These are phyloP conservation scores for Cephus sareptanus DNA, from an alignment of 2,888 invertebrate genomes.

Conservation along the genomic window DNA sequence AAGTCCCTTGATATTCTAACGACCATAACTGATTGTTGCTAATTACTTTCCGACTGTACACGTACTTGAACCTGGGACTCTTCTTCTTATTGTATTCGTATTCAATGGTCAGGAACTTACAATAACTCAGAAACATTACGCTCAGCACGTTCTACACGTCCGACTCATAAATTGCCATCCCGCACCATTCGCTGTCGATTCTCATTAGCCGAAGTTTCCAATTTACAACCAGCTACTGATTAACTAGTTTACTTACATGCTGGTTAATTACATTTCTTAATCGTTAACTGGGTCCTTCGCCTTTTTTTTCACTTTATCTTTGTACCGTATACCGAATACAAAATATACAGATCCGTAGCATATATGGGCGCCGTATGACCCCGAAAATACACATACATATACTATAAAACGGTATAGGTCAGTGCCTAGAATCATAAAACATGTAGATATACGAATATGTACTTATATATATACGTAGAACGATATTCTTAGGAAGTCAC, in stretches of 20 bases:
- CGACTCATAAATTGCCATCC: neutral
- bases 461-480: neutral
- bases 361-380: neutral
- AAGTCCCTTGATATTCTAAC: neutral
- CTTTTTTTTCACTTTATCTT: neutral
- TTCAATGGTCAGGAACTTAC: neutral
- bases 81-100: neutral
- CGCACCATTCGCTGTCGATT: neutral
- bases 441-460: neutral
- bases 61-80: neutral
- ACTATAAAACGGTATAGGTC: neutral
- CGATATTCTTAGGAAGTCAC: neutral
- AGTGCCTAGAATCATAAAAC: neutral
- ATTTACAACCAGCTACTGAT: neutral
- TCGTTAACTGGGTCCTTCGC: neutral
- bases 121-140: neutral
- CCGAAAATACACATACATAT: neutral
- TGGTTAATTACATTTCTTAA: neutral
- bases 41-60: neutral
- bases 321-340: neutral
- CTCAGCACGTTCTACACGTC: neutral
- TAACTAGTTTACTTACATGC: neutral
- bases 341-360: neutral
- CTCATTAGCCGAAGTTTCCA: neutral
- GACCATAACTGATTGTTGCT: neutral